Evolutionary conservation across 2,113 vertebrate species (phyloP).

Genomic region (Cygnus buccinator): DNA sequence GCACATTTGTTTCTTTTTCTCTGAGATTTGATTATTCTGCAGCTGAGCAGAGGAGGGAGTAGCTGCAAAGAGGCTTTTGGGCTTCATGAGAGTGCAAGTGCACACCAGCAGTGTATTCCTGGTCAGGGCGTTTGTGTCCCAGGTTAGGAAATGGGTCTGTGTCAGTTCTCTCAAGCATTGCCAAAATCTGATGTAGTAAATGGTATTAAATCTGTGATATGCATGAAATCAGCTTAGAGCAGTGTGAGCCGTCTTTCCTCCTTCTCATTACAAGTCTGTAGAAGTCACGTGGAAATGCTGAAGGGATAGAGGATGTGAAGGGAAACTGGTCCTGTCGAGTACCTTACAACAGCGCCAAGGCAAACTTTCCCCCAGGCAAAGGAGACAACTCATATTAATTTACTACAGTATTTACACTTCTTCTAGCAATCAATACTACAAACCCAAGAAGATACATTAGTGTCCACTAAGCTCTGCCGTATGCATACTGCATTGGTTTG

Average conservation of each 20-base stretch:
- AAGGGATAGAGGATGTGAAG: neutral
- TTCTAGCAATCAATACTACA: neutral
- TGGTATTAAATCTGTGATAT: neutral
- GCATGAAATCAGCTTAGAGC: neutral
- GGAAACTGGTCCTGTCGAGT: neutral
- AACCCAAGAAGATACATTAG: neutral
- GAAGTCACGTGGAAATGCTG: rapidly evolving
- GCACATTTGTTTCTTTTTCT: neutral
- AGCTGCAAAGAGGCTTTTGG: neutral
- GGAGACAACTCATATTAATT: neutral
- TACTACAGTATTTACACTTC: neutral
- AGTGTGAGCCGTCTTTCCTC: neutral
- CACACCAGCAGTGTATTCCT: rapidly evolving
- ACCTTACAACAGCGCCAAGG: neutral
- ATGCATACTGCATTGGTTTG: neutral
- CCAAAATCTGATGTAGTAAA: neutral
- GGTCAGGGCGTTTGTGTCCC: neutral
- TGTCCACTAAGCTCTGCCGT: neutral
- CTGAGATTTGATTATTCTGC: neutral
- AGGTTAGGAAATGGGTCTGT: neutral
- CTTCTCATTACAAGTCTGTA: neutral
- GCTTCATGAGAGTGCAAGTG: neutral
- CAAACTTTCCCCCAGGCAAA: neutral
- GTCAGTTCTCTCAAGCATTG: neutral
- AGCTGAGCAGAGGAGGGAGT: neutral